Conservation (phyloP, 2,888 invertebrate genomes). For the Lasioglossum malachurum region DNA sequence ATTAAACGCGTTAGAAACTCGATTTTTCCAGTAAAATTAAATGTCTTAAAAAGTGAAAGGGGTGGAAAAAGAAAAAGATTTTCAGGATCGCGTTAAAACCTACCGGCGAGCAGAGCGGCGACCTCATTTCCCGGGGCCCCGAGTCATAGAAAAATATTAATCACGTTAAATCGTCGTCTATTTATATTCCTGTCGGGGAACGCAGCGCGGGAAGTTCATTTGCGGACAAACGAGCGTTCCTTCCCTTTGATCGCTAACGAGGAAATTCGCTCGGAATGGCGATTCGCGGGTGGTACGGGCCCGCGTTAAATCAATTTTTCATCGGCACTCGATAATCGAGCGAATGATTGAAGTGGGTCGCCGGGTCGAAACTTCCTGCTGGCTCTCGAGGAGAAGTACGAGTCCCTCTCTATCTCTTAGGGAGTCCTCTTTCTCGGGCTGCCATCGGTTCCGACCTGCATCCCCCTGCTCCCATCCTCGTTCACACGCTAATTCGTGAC, state of each 20-base stretch:
- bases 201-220: background rate
- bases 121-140: background rate
- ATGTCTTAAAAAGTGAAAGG: background rate
- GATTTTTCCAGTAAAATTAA: background rate
- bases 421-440: constrained; percentile 14
- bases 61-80: background rate
- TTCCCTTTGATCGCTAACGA: constrained; percentile 41
- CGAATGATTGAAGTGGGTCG: constrained; percentile 55
- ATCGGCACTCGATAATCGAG: constrained; percentile 65
- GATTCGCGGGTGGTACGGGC: constrained; percentile 35
- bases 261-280: constrained; percentile 55
- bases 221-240: background rate
- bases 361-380: constrained; percentile 60
- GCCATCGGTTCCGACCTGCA: constrained; percentile 26
- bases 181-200: background rate
- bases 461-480: constrained; percentile 54
- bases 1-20: background rate
- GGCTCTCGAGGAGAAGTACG: constrained; percentile 28
- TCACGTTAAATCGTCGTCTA: background rate
- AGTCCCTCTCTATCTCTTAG: constrained; percentile 13
- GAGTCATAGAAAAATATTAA: background rate
- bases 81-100: background rate
- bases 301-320: constrained; percentile 64
- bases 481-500: constrained; percentile 75
- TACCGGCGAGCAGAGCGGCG: background rate